phyloP scores from a whole-genome alignment of 2,888 invertebrate species.

The Lochmaea crataegi region DNA sequence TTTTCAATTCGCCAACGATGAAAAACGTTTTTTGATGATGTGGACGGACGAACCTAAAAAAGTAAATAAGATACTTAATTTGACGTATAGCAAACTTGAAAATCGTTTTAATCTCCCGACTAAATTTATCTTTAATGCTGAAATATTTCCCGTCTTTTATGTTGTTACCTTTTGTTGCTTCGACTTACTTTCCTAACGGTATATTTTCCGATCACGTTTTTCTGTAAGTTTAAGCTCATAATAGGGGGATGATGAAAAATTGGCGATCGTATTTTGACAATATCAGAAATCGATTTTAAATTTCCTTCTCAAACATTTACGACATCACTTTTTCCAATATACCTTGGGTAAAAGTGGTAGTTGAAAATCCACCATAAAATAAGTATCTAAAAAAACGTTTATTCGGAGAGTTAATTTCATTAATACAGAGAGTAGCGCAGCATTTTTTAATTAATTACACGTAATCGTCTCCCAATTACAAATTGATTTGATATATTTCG shows the following conservation, averaged over 20 bases:
- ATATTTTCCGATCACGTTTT: constrained; percentile 13
- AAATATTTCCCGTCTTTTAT: neutral
- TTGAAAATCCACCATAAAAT: neutral
- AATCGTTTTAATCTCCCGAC: no score
- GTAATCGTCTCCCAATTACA: no score
- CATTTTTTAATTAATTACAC: no score
- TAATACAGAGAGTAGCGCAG: no score
- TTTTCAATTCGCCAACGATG: neutral
- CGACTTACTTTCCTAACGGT: neutral
- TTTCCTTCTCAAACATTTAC: neutral
- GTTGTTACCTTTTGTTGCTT: neutral
- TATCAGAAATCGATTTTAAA: neutral
- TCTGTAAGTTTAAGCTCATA: neutral
- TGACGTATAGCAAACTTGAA: neutral
- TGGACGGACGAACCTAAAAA: no score
- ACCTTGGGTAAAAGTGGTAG: neutral
- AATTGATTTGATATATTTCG: no score
- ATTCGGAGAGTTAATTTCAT: neutral
- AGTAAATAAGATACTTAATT: neutral
- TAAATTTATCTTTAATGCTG: neutral
- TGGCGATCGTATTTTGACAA: neutral
- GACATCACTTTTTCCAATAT: neutral
- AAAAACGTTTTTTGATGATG: neutral
- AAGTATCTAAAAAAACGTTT: neutral
- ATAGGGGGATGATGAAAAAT: constrained; percentile 6